Evolutionary conservation across 2,888 invertebrate species (phyloP).

Genomic region (Drosophila mulleri): DNA sequence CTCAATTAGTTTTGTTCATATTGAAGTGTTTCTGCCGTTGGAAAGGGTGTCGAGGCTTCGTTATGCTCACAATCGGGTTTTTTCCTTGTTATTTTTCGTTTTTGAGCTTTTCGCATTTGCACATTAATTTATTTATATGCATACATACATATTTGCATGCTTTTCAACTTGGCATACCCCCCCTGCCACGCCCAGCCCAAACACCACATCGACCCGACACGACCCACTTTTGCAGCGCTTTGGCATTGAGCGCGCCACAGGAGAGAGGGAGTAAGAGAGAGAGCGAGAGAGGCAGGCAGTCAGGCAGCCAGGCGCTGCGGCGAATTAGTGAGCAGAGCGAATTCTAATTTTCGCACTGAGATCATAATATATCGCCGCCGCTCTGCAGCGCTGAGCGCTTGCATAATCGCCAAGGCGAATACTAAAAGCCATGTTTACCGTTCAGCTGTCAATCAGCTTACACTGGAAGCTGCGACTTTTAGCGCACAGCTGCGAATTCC

Average conservation of each 20-base stretch:
- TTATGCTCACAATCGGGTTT: neutral
- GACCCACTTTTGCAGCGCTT: constrained; percentile 67
- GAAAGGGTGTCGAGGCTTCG: constrained; percentile 32
- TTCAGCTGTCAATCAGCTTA: constrained; percentile 57
- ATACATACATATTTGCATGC: constrained; percentile 77
- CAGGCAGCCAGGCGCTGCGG: constrained; percentile 21
- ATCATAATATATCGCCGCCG: constrained; percentile 64
- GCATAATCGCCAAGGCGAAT: constrained; percentile 54
- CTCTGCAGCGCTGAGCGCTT: constrained; percentile 24
- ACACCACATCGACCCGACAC: constrained; percentile 56
- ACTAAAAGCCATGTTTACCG: constrained; percentile 60
- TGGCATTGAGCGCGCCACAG: constrained; percentile 64
- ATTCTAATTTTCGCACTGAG: constrained; percentile 73
- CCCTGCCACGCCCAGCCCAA: neutral
- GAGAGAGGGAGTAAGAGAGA: constrained; percentile 1
- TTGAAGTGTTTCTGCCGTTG: neutral
- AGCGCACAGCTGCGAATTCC: constrained; percentile 53
- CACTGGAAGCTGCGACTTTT: constrained; percentile 49
- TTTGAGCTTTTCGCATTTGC: constrained; percentile 73
- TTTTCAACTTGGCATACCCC: constrained; percentile 74
- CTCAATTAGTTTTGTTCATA: neutral
- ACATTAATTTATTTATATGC: constrained; percentile 79
- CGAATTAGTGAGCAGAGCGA: constrained; percentile 50
- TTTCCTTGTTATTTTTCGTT: constrained; percentile 38
- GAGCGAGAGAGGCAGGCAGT: neutral